Conservation (phyloP, 2,113 vertebrate species). For the Paramormyrops kingsleyae region DNA sequence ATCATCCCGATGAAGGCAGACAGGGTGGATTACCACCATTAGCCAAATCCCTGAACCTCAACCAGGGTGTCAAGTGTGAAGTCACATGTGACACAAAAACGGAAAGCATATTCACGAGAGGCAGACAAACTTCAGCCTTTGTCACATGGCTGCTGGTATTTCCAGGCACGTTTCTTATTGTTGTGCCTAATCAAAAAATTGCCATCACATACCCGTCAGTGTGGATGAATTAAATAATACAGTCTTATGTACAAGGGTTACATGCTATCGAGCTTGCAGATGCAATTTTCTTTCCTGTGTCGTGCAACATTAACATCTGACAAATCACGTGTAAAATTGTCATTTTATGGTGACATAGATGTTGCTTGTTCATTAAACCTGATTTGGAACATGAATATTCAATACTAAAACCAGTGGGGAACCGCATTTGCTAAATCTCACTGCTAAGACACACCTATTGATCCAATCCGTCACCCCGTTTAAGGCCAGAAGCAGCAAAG, state of each 20-base stretch:
- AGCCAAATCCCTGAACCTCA: background rate
- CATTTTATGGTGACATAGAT: background rate
- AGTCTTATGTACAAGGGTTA: background rate
- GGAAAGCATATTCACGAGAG: background rate
- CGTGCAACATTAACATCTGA: background rate
- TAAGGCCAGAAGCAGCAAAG: background rate
- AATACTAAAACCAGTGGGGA: background rate
- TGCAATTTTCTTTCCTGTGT: background rate
- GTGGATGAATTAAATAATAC: slow-evolving; percentile 6
- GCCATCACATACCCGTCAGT: background rate
- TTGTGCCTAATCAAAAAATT: background rate
- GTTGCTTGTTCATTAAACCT: background rate
- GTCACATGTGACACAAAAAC: background rate
- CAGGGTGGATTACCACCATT: background rate
- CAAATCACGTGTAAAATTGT: background rate
- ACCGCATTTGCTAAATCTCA: background rate
- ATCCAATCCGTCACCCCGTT: background rate
- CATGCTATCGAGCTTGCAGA: background rate
- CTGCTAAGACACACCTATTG: background rate
- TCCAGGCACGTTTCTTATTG: background rate
- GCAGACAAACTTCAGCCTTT: background rate
- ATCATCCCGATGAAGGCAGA: slow-evolving; percentile 29
- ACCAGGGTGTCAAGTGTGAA: background rate
- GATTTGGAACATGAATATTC: background rate
- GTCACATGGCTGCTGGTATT: background rate